These are phyloP conservation scores for Holothuria leucospilota DNA, from an alignment of 53 echinoderm and acorn worm genomes.

Conservation along the genomic window DNA sequence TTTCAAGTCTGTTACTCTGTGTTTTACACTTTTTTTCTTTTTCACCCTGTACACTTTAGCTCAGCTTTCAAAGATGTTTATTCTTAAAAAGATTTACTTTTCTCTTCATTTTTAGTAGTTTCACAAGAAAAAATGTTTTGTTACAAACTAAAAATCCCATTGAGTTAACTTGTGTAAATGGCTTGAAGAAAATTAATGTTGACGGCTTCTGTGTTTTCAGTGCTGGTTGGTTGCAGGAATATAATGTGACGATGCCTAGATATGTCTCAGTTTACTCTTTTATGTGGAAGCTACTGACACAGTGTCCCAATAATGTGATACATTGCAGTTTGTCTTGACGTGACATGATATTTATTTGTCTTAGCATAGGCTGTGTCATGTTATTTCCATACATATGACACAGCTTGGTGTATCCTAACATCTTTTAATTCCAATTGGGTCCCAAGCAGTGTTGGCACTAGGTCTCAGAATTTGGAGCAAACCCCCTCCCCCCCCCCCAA, in stretches of 20 bases:
- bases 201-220: constrained; percentile 51
- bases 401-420: too few species aligned
- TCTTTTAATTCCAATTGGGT: too few species aligned
- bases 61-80: constrained; percentile 36
- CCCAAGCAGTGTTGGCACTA: too few species aligned
- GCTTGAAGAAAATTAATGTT: constrained; percentile 37
- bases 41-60: constrained; percentile 43
- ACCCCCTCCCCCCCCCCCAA: too few species aligned
- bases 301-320: too few species aligned
- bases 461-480: too few species aligned
- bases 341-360: too few species aligned
- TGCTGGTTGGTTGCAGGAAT: constrained; percentile 50
- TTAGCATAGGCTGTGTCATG: too few species aligned
- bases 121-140: constrained; percentile 29
- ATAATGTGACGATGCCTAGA: constrained; percentile 51
- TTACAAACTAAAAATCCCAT: constrained; percentile 31
- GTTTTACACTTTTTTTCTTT: constrained; percentile 14
- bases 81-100: background rate
- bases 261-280: too few species aligned
- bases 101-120: constrained; percentile 10
- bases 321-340: too few species aligned
- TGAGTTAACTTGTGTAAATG: constrained; percentile 47
- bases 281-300: too few species aligned
- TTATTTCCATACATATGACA: too few species aligned
- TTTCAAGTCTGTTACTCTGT: background rate